phyloP scores from a whole-genome alignment of 2,113 vertebrate genomes.

The Toxostoma redivivum region DNA sequence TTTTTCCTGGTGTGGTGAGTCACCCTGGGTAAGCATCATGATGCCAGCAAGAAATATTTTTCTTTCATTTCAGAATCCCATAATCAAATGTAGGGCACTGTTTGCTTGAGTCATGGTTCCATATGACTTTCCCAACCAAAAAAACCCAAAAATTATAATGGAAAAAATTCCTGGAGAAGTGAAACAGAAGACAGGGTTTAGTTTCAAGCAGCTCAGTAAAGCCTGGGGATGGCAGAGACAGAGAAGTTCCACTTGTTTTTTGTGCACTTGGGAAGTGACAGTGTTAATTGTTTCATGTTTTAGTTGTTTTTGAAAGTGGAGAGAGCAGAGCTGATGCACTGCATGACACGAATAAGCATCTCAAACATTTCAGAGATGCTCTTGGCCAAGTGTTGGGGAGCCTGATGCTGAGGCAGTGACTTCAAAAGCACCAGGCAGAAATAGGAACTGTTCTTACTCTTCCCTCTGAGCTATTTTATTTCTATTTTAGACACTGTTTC shows the following conservation, averaged over 20 bases:
- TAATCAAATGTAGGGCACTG: not conserved
- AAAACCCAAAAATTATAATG: not conserved
- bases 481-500: not conserved
- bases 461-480: not conserved
- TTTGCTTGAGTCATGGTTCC: not conserved
- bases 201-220: not conserved
- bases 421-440: not conserved
- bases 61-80: not conserved
- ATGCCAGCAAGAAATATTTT: conserved; percentile 6
- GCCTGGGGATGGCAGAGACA: not conserved
- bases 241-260: not conserved
- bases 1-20: not conserved
- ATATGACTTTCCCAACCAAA: not conserved
- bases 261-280: not conserved
- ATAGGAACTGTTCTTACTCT: not conserved
- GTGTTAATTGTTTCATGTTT: not conserved
- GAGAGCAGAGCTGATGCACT: not conserved
- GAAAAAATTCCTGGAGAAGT: not conserved
- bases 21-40: not conserved
- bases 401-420: not conserved
- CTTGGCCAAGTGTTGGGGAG: not conserved
- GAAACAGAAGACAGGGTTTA: not conserved
- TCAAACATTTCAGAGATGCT: not conserved
- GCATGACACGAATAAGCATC: not conserved
- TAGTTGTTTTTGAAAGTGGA: not conserved